Evolutionary conservation across 2,113 vertebrate genomes (phyloP).

Genomic region (Phaethon lepturus): DNA sequence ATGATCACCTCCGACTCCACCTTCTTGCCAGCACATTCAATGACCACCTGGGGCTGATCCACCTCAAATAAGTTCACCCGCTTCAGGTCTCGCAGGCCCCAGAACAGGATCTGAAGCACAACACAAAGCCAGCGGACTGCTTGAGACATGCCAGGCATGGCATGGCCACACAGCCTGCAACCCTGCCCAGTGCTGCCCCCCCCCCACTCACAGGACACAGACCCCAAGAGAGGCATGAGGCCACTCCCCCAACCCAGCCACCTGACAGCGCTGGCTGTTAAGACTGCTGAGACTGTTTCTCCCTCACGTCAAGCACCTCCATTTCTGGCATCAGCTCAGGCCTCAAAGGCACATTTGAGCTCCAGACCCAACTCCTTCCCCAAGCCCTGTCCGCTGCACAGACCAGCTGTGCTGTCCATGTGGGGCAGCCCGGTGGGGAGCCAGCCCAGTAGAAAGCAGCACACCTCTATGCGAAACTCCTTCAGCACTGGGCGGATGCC

Average conservation of each 20-base stretch:
- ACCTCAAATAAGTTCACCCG: slow-evolving; percentile 91
- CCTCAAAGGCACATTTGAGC: not conserved
- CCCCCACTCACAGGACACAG: not conserved
- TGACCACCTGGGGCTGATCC: slow-evolving; percentile 86
- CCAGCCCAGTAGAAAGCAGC: not conserved
- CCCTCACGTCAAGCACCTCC: not conserved
- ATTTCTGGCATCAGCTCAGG: not conserved
- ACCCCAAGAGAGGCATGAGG: not conserved
- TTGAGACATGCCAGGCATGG: fast-evolving
- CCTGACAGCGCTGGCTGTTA: not conserved
- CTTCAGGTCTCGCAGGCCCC: slow-evolving; percentile 90
- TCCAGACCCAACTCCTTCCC: not conserved
- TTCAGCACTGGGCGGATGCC: slow-evolving; percentile 85
- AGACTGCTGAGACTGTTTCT: not conserved
- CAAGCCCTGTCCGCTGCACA: not conserved
- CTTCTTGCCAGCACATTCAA: slow-evolving; percentile 88
- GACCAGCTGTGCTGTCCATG: too few relatives aligned
- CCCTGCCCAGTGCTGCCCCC: not conserved
- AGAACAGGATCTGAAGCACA: slow-evolving; percentile 88
- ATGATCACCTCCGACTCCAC: slow-evolving; percentile 91
- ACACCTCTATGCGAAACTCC: slow-evolving; percentile 91
- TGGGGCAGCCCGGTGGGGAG: not conserved
- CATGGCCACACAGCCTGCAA: fast-evolving
- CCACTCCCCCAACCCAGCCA: not conserved
- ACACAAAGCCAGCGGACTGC: not conserved